Base-by-base conservation (phyloP, 2,888 invertebrate genomes). In the Globia sparganii region DNA sequence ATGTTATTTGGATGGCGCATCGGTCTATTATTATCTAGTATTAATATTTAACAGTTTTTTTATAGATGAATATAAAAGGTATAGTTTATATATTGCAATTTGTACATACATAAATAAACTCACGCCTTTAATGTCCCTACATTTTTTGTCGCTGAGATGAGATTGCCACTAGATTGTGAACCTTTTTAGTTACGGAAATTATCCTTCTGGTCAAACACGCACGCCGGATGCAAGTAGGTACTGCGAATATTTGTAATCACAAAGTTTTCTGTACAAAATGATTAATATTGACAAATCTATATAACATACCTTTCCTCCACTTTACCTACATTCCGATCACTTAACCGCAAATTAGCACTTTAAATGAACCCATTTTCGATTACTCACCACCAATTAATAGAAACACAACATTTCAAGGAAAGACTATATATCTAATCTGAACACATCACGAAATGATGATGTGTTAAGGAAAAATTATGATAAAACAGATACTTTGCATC, bases 391-490 rank as follows among this genome's bases (percentile, higher is more conserved):
- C 43, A 49, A 80, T 67, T 71, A 64, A 73, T 58, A 80, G 62
- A 72, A 82, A 77, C 61, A 62, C 34, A 53, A 62, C 61, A 46
- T 25, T 84, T 84, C 83, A 80, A 77, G 70, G 84, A 83, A 83
- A 72, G 0, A 43, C 15, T 31, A 18, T 61, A 75, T 37, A 59
- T 8, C n/a, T 70, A 68, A 78, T 83, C 82, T 75, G 68, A 79
- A 79, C 28, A 79, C 68, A 65, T 69, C 75, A 75, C 77, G 37
- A 49, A 37, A 34, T 15, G 43, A 34, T 69, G 78, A 79, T 40
- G 67, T 43, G 40, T 58, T 72, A 4, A 84, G 82, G 84, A 76
- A 83, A 84, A 83, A 21, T 0, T 1, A 15, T 11, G 9, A 46
- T 70, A 72, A 75, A 75, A 79, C 6, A 0, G 9, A 56, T 11